Evolutionary conservation across 2,113 vertebrate genomes (phyloP), one percentile per base, ranked within the genome.

Genomic region (Nannobrachium achirus): DNA sequence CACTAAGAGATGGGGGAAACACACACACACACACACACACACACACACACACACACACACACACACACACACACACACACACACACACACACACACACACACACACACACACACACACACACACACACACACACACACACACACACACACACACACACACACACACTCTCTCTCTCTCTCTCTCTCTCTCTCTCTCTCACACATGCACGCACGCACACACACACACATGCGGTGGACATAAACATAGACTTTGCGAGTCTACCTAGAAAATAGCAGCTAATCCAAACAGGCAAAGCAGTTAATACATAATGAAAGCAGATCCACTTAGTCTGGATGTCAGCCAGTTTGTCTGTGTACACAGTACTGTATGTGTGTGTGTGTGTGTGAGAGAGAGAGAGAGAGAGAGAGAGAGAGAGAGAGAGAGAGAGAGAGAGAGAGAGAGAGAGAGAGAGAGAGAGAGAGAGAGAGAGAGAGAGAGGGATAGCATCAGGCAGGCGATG

Each of bases 231-330:
- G n/a, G n/a, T n/a, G n/a, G n/a, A 5, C 33, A 18, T n/a, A 9
- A n/a, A 75, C 69, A 39, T 73, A 14, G 82, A 82, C 82, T 82
- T 69, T 73, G 66, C 78, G 84, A 78, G 80, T 85, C 81, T 82
- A 82, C 81, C 89, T 84, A 76, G 77, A 65, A 57, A 63, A 80
- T 62, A 89, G 75, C 73, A 71, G 61, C 80, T 83, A 83, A 89
- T 88, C 79, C 82, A 76, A 88, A 89, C 72, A 84, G 70, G 76
- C 60, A 41, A 41, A 82, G 75, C 78, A 64, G 86, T 83, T 89
- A 88, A 90, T 90, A 80, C 69, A 85, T 80, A 84, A 76, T 82
- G 76, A 87, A 87, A 85, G 80, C 81, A 86, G 71, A 76, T 69
- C 73, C 57, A 58, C 79, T 90, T 73, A 75, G 56, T 78, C 10